A percentile compares a stretch with the other conserved stretches of the same genome.
Conservation (phyloP, 1,140 invertebrate species). For the Zophobas atratus region DNA sequence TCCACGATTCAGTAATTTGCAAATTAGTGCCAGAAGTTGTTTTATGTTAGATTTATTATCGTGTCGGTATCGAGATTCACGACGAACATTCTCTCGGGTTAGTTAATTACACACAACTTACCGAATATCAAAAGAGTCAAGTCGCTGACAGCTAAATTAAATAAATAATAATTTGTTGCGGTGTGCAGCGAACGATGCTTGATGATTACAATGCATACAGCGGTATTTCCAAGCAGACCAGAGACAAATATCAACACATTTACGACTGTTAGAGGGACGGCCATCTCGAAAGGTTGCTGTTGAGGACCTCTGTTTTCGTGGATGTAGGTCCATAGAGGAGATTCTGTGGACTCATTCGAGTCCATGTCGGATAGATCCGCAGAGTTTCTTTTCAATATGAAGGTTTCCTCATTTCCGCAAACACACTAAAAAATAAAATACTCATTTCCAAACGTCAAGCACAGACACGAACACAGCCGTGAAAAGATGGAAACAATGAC, state of each 20-base stretch:
- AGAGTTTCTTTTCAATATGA: not conserved
- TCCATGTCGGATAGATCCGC: not conserved
- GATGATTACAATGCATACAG: conserved; percentile 91
- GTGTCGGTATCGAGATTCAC: not conserved
- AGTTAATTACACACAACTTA: conserved; percentile 67
- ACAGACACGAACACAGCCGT: not conserved
- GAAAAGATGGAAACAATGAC: not conserved
- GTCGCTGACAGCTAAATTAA: conserved; percentile 87
- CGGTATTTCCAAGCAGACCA: conserved; percentile 89
- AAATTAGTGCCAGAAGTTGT: not conserved
- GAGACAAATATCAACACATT: conserved; percentile 88
- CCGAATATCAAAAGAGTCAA: conserved; percentile 82
- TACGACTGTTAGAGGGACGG: conserved; percentile 78
- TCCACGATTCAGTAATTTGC: conserved; percentile 11
- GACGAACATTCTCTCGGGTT: not conserved
- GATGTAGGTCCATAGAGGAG: conserved; percentile 28
- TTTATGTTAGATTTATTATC: not conserved
- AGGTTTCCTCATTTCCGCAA: not conserved
- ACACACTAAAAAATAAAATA: conserved; percentile 5
- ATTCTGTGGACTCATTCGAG: conserved; percentile 1
- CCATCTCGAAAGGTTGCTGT: conserved; percentile 51
- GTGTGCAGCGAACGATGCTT: conserved; percentile 87
- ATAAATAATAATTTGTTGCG: conserved; percentile 94
- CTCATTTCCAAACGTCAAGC: not conserved
- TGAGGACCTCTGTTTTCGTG: conserved; percentile 43